phyloP scores from a whole-genome alignment of 1,140 invertebrate species.

The Stegodyphus dumicola region DNA sequence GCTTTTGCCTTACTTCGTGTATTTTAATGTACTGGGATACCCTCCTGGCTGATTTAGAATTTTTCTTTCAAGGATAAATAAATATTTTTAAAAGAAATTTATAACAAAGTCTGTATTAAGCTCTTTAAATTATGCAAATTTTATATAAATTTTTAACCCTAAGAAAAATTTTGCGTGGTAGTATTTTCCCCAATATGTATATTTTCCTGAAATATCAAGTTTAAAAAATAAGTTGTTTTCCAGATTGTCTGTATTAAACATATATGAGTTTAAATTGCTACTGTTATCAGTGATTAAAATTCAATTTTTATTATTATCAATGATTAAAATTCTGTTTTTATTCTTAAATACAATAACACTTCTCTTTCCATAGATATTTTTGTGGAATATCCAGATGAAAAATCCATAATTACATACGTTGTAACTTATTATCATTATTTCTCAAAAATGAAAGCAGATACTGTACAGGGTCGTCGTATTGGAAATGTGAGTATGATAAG shows the following conservation, averaged over 20 bases:
- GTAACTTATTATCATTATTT: conserved; percentile 99
- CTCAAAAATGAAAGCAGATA: conserved; percentile 99
- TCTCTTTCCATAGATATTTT: conserved; percentile 95
- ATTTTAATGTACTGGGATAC: no score
- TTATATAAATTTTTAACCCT: no score
- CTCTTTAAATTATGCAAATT: no score
- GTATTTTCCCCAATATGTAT: no score
- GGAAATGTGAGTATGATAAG: conserved; percentile 85
- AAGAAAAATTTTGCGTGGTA: no score
- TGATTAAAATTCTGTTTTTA: not conserved
- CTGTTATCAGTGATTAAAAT: not conserved
- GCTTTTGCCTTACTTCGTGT: no score
- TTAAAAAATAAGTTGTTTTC: no score
- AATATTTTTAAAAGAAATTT: no score
- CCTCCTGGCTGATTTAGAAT: no score
- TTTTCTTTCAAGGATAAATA: no score
- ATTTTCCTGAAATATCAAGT: no score
- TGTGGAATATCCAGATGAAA: conserved; percentile 98
- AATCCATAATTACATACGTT: conserved; percentile 99
- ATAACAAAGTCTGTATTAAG: no score
- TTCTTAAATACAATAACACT: not conserved
- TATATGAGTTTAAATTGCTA: not conserved
- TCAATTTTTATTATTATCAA: not conserved
- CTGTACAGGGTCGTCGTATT: conserved; percentile 97
- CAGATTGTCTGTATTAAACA: not conserved